Conservation (phyloP, 2,797 vertebrate species). For the Telmatherina bonti region DNA sequence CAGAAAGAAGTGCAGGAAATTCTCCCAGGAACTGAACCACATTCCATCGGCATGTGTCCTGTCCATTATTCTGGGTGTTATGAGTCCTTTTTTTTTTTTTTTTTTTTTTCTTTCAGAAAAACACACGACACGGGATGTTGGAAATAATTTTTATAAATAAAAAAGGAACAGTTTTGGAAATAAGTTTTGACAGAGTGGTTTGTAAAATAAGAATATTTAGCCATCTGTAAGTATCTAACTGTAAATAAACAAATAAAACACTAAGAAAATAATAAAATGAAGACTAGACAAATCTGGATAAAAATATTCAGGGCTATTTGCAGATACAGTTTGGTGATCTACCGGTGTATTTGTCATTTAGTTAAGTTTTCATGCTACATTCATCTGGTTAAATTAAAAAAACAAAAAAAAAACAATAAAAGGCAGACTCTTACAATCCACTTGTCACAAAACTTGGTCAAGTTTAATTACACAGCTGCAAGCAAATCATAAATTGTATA, state of each 20-base stretch:
- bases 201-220: too few relatives aligned
- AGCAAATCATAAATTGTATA: slow-evolving; percentile 75
- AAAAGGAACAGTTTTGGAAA: background rate
- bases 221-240: background rate
- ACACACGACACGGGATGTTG: background rate
- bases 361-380: slow-evolving; percentile 43
- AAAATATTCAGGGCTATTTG: background rate
- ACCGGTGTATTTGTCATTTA: slow-evolving; percentile 11
- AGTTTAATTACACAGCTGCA: slow-evolving; percentile 76
- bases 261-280: background rate
- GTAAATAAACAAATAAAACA: background rate
- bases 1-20: slow-evolving; percentile 48
- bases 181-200: background rate
- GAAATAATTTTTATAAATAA: background rate
- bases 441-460: slow-evolving; percentile 66
- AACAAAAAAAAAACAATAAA: slow-evolving; percentile 66
- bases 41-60: slow-evolving; percentile 64
- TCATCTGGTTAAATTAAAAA: slow-evolving; percentile 57
- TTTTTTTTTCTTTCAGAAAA: slow-evolving; percentile 27
- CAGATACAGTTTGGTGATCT: slow-evolving; percentile 25
- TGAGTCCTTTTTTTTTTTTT: slow-evolving; percentile 45
- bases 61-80: slow-evolving; percentile 57
- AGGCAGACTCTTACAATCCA: slow-evolving; percentile 53
- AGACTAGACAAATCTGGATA: too few relatives aligned
- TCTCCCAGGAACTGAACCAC: slow-evolving; percentile 63